Base-by-base conservation (phyloP, 2,113 vertebrate species). In the Lipotes vexillifer region DNA sequence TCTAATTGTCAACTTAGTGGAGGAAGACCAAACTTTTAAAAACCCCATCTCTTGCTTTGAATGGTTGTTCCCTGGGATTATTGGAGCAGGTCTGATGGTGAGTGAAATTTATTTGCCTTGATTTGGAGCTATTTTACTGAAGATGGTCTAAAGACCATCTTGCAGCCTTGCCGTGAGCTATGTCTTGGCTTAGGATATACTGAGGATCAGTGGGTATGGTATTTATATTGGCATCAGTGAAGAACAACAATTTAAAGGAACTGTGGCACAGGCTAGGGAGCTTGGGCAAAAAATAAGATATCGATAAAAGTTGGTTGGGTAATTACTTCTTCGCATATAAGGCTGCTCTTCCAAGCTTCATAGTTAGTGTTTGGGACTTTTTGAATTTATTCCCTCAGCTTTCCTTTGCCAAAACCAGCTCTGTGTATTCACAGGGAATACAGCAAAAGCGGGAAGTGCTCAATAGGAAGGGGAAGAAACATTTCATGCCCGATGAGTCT, bases 1-100 rank as follows among this genome's bases (percentile, higher is more conserved):
- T 41, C 66, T 98, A 36, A 17, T 95, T 13, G 27, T 95, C 33
- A 91, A 90, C 83, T 83, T 88, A 5, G 29, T 97, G 0, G 87
- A 97, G 18, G 49, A 94, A 66, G 92, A 69, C 5, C 1, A 63
- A 1, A 2, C 17, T 31, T 96, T 88, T 11, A 41, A 77, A 68
- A 98, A 97, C 38, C 93, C 97, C 86, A 98, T 98, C 78, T 98
- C 98, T 49, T 98, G 98, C 95, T 98, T 97, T 90, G 98, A 98
- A 38, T 97, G 98, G 98, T 98, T 97, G 98, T 95, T 98, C 27
- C 98, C 98, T 5, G 98, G 98, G 89, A 89, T 98, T 46, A 83
- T 98, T 82, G 98, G 98, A 91, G 98, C 98, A 49, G 98, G 98
- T 31, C 0, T 97, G 71, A 90, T 98, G 97, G 98, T 98, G 93